These are phyloP conservation scores for Brachyptera risi DNA, from an alignment of 2,888 invertebrate species.

Conservation along the genomic window DNA sequence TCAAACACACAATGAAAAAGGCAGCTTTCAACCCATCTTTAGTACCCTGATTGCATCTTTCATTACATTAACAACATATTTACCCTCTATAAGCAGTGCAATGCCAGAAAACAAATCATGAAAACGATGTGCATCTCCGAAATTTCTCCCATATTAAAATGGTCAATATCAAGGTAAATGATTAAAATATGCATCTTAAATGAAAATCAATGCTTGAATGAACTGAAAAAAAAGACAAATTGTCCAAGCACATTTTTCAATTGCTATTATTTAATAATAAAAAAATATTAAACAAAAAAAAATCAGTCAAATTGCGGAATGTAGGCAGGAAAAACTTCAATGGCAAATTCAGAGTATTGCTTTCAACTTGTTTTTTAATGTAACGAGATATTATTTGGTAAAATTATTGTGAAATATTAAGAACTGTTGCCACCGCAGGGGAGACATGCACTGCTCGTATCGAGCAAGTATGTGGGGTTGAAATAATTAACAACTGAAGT, in stretches of 20 bases:
- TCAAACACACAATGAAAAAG: neutral
- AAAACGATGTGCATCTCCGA: neutral
- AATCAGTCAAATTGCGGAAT: neutral
- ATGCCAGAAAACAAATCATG: neutral
- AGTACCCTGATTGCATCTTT: neutral
- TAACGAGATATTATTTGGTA: too few relatives aligned
- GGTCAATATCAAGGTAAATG: neutral
- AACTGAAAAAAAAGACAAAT: too few relatives aligned
- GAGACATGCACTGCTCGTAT: neutral
- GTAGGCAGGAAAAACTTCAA: too few relatives aligned
- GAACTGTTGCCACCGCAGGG: too few relatives aligned
- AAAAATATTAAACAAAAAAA: neutral
- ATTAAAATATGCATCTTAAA: too few relatives aligned
- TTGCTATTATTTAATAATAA: neutral
- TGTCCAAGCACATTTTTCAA: neutral
- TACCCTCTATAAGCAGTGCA: neutral
- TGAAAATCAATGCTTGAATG: too few relatives aligned
- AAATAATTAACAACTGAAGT: neutral
- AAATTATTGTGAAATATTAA: too few relatives aligned
- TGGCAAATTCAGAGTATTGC: neutral
- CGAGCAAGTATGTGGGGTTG: neutral
- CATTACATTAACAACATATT: neutral
- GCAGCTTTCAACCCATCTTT: neutral
- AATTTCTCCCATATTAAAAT: neutral
- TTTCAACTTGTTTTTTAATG: too few relatives aligned